Evolutionary conservation across 2,888 invertebrate genomes (phyloP).

Genomic region (Nudaria mundana): DNA sequence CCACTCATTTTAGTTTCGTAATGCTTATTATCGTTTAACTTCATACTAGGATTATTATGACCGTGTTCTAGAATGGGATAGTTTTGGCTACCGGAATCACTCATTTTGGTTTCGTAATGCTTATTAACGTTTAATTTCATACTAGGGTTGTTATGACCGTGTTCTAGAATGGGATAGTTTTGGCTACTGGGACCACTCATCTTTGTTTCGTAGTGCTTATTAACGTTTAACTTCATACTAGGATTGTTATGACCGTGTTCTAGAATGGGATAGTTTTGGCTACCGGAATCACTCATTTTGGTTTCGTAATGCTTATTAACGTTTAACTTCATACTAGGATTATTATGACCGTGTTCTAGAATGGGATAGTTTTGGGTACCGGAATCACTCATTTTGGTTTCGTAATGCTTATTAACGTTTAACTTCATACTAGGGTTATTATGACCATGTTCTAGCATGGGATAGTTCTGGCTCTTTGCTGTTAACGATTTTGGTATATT

Average conservation of each 20-base stretch:
- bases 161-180: constrained; percentile 55
- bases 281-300: constrained; percentile 52
- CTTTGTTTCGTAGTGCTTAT: constrained; percentile 57
- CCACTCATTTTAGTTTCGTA: too few relatives aligned
- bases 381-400: constrained; percentile 50
- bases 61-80: too few relatives aligned
- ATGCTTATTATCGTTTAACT: too few relatives aligned
- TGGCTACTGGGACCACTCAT: constrained; percentile 54
- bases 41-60: too few relatives aligned
- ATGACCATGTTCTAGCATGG: constrained; percentile 48
- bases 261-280: constrained; percentile 56
- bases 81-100: too few relatives aligned
- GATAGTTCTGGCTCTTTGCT: constrained; percentile 60
- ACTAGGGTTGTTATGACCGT: constrained; percentile 43
- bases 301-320: constrained; percentile 55
- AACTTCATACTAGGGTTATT: constrained; percentile 45
- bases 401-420: constrained; percentile 53
- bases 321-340: constrained; percentile 45
- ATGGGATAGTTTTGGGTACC: constrained; percentile 60
- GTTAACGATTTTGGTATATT: constrained; percentile 53
- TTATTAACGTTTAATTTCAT: constrained; percentile 48
- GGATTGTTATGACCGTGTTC: constrained; percentile 48
- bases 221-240: constrained; percentile 46
- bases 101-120: constrained; percentile 54
- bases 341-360: constrained; percentile 47